Base-by-base conservation (phyloP, 2,797 vertebrate species). In the Cottoperca gobio region DNA sequence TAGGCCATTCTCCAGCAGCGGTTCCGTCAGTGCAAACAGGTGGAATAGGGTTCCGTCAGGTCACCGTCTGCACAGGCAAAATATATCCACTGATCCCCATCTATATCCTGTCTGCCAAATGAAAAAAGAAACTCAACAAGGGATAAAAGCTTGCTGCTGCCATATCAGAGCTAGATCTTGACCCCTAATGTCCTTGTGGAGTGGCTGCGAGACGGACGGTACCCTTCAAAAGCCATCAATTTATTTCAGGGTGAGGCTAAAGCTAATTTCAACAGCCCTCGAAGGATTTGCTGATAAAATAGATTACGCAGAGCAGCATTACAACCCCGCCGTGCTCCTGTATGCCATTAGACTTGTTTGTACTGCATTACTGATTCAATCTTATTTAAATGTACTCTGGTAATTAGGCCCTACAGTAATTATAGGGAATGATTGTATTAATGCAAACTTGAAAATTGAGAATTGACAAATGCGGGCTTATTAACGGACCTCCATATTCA, bases 331-430 rank as follows among this genome's bases (percentile, higher is more conserved):
- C 33, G 37, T 76, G 65, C 76, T 87, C 61, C 76, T 76, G 45
- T 79, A 52, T 73, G 79, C 71, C 77, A 88, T 91, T 79, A 84
- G 53, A 68, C 65, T 71, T 91, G 86, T 88, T 92, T 90, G 80
- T 73, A 69, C 71, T 78, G 76, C 78, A 84, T 87, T 86, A 86
- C 68, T 12, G 72, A 83, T 76, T 87, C 75, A 81, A 81, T 87
- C 79, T 63, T 63, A 77, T 87, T 92, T 86, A 79, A 87, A 91
- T 87, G 76, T 75, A 76, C 80, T 76, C 53, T 53, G 72, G 64
- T 84, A 90, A 92, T 92, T 88, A 90, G 68, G 60, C 59, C 69
- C 73, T 64, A 57, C 65, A 65, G 90, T 91, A 88, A 92, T 92
- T 88, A 92, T 42, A 67, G 74, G 60, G 54, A 78, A 88, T 81